These are phyloP conservation scores for Nephila pilipes DNA, from an alignment of 1,140 invertebrate species.

Conservation along the genomic window DNA sequence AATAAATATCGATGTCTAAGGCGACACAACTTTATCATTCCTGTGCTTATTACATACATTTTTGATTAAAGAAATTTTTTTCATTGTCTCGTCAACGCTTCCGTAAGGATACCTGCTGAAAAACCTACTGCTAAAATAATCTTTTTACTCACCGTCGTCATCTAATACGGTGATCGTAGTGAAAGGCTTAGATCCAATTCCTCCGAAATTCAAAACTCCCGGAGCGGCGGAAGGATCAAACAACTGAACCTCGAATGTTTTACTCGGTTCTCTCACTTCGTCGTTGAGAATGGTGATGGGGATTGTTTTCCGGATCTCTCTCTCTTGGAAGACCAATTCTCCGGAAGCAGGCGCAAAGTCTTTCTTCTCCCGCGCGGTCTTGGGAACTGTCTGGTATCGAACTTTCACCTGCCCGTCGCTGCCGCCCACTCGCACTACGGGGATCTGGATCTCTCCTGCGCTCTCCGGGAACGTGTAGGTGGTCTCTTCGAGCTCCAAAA, in stretches of 20 bases:
- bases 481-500: slow-evolving; percentile 82
- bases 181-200: background rate
- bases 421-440: slow-evolving; percentile 83
- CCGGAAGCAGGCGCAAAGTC: background rate
- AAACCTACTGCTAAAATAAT: no score
- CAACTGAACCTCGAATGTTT: background rate
- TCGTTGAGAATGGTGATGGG: slow-evolving; percentile 82
- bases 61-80: no score
- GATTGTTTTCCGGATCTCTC: background rate
- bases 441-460: slow-evolving; percentile 82
- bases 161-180: slow-evolving; percentile 25
- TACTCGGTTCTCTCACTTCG: background rate
- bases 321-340: background rate
- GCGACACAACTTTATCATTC: no score
- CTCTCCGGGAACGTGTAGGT: slow-evolving; percentile 85
- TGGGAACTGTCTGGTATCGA: slow-evolving; percentile 84
- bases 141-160: slow-evolving; percentile 33
- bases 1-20: no score
- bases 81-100: no score
- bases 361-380: slow-evolving; percentile 82
- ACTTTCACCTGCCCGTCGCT: slow-evolving; percentile 84
- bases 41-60: no score
- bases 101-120: no score
- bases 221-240: background rate
- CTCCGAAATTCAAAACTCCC: background rate